These are phyloP conservation scores for Corythaeola cristata DNA, from an alignment of 2,113 vertebrate genomes.

Conservation along the genomic window DNA sequence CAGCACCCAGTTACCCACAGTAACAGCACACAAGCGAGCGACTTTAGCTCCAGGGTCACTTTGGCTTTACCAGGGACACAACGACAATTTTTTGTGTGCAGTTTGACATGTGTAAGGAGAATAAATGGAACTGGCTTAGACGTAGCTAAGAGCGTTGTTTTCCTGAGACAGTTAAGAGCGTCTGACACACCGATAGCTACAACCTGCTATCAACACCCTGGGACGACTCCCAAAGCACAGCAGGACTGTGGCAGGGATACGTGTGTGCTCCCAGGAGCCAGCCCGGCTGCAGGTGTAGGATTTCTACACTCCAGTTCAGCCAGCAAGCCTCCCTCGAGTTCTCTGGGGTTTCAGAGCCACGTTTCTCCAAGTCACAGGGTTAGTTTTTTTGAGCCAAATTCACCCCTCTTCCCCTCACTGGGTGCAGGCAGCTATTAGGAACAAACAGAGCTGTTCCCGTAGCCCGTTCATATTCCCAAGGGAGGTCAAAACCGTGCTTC, in stretches of 20 bases:
- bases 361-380: not conserved
- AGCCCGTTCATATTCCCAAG: accelerated
- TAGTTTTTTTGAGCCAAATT: not conserved
- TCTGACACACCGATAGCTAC: not conserved
- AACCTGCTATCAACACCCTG: not conserved
- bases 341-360: not conserved
- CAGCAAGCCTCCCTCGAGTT: accelerated
- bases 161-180: too few species aligned
- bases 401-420: accelerated
- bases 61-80: accelerated
- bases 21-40: accelerated
- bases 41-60: not conserved
- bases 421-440: too few species aligned
- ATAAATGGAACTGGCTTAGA: accelerated
- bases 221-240: not conserved
- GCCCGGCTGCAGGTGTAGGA: accelerated
- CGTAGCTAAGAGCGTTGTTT: accelerated
- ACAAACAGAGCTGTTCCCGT: accelerated
- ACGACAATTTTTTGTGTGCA: accelerated
- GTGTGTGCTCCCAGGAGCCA: accelerated
- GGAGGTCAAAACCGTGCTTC: accelerated
- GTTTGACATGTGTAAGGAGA: accelerated
- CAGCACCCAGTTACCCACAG: accelerated
- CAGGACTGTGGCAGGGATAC: accelerated
- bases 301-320: accelerated